Base-by-base conservation (phyloP, 1,140 invertebrate genomes). In the Dinoponera quadriceps region DNA sequence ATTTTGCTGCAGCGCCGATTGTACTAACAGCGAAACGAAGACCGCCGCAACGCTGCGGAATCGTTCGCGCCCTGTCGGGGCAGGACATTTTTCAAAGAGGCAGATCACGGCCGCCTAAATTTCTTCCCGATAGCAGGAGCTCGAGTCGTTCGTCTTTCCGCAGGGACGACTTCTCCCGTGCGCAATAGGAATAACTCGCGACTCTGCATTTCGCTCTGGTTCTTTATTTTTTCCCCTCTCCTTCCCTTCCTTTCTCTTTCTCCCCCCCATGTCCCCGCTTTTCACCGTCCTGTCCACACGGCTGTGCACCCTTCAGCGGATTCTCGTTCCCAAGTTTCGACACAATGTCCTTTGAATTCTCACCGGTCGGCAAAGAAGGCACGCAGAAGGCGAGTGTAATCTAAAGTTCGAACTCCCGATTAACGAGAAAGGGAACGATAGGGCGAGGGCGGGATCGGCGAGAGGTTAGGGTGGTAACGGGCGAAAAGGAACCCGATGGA, bases 391-490 rank as follows among this genome's bases (percentile, higher is more conserved):
- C 83, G 83, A 68, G 86, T 66, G 81, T 89, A 89, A 89, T 88
- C 86, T 86, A 86, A 89, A 88, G 87, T 89, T 89, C 86, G 87
- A 86, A 88, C 71, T 83, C 86, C 85, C 87, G 87, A 89, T 89
- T 89, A 89, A 88, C 87, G 83, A 88, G 84, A 83, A 71, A 62
- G 68, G n/a, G 51, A 14, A 69, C 22, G 74, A 38, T 54, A 48
- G 62, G 27, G 16, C 29, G 55, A 48, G 38, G 22, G 2, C 0
- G n/a, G 14, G 14, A 60, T 29, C 18, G 14, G 27, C 18, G 54
- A 59, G 65, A 48, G 25, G 62, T 54, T 38, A 14, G 29, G 48
- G 29, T 69, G 38, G 75, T 14, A n/a, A 33, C 27, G 55, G 33
- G 59, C 60, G 25, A 51, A 63, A 44, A 66, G 55, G 75, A 81